phyloP scores from a whole-genome alignment of 1,140 invertebrate species.

The Diachasmimorpha longicaudata region DNA sequence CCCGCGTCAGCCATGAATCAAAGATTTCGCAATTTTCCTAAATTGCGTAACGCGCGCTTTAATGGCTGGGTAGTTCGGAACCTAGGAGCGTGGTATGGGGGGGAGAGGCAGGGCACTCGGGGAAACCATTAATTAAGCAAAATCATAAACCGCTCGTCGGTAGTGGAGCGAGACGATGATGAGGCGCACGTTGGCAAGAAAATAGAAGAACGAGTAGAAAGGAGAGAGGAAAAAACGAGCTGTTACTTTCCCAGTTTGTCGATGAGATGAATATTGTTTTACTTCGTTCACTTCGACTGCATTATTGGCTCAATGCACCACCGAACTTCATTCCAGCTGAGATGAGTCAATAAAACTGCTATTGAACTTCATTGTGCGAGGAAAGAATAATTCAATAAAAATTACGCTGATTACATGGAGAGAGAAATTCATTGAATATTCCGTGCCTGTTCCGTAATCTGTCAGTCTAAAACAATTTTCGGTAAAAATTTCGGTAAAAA shows the following conservation, averaged over 20 bases:
- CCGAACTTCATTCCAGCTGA: no score
- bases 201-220: neutral
- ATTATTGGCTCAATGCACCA: no score
- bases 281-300: no score
- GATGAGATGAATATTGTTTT: neutral
- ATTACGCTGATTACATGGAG: no score
- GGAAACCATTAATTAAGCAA: slow-evolving; percentile 31
- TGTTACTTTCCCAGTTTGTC: slow-evolving; percentile 3
- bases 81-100: neutral
- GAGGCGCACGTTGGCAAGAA: neutral
- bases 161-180: slow-evolving; percentile 6
- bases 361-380: no score
- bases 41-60: slow-evolving; percentile 29
- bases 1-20: slow-evolving; percentile 26
- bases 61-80: slow-evolving; percentile 19
- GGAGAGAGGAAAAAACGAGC: neutral
- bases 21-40: slow-evolving; percentile 27
- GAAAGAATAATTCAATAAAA: no score
- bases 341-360: no score
- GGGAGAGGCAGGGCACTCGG: slow-evolving; percentile 11
- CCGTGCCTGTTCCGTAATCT: no score
- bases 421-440: no score
- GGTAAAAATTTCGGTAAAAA: no score
- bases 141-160: slow-evolving; percentile 27
- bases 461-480: no score